These are phyloP conservation scores for Diarsia mendica DNA, from an alignment of 2,888 invertebrate species.

Conservation along the genomic window DNA sequence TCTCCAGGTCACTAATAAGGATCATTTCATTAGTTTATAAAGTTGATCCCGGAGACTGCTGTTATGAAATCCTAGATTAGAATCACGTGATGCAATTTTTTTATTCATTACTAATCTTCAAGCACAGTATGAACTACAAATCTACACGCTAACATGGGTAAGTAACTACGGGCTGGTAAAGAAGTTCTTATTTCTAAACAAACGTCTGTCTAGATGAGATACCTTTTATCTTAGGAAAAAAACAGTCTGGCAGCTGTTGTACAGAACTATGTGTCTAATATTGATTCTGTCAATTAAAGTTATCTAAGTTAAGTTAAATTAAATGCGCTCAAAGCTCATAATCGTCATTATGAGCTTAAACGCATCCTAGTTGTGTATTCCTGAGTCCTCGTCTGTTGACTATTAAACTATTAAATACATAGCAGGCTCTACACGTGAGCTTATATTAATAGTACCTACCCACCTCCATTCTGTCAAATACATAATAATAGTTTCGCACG, in stretches of 20 bases:
- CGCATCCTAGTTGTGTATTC: not conserved
- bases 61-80: not conserved
- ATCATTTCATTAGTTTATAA: slow-evolving; percentile 13
- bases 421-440: not conserved
- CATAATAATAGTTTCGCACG: not conserved
- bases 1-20: slow-evolving; percentile 1
- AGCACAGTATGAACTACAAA: not conserved
- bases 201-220: not conserved
- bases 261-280: not conserved
- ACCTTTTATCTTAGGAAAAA: not conserved
- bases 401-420: not conserved
- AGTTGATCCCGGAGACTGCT: not conserved
- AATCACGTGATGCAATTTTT: not conserved
- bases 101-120: not conserved
- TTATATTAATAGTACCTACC: slow-evolving; percentile 12
- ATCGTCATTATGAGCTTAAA: too few species aligned
- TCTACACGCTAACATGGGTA: not conserved
- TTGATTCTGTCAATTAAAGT: not conserved
- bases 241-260: too few species aligned
- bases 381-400: not conserved
- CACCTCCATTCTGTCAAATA: not conserved
- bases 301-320: not conserved
- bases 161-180: not conserved
- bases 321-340: not conserved
- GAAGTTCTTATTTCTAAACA: not conserved